A percentile compares a stretch with the other conserved stretches of the same genome.
Conservation (phyloP, 2,113 vertebrate species). For the Nothoprocta pentlandii region DNA sequence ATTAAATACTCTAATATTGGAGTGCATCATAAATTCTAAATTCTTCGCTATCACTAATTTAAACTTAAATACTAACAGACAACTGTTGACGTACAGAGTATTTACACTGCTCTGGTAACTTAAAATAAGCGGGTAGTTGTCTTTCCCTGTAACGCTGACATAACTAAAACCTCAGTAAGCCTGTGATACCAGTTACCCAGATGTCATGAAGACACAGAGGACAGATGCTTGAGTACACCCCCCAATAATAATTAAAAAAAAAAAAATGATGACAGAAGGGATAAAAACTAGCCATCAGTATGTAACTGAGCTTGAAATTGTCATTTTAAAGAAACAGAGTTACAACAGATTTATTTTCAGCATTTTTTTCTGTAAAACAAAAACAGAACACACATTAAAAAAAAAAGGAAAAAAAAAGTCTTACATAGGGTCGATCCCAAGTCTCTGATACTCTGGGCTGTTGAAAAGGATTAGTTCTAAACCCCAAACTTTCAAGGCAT, state of each 20-base stretch:
- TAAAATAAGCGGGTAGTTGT: background rate
- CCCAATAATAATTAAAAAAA: background rate
- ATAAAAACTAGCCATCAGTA: slow-evolving; percentile 7
- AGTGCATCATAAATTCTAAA: slow-evolving; percentile 19
- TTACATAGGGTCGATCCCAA: slow-evolving; percentile 96
- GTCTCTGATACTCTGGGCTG: slow-evolving; percentile 96
- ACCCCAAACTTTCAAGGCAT: slow-evolving; percentile 97
- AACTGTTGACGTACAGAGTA: background rate
- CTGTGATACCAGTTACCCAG: background rate
- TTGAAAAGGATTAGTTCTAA: slow-evolving; percentile 98
- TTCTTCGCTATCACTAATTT: background rate
- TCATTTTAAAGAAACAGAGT: slow-evolving; percentile 9
- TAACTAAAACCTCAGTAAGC: background rate
- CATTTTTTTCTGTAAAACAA: slow-evolving; percentile 19
- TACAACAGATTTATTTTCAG: background rate
- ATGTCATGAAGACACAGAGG: slow-evolving; percentile 3
- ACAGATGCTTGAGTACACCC: background rate
- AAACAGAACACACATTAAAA: slow-evolving; percentile 14
- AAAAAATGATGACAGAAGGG: background rate
- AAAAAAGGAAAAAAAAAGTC: background rate
- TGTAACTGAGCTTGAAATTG: background rate
- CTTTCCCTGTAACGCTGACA: background rate
- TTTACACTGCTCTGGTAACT: background rate
- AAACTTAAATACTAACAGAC: background rate
- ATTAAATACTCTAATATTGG: slow-evolving; percentile 58